These are phyloP conservation scores for Tachina fera DNA, from an alignment of 2,888 invertebrate species.

Conservation along the genomic window DNA sequence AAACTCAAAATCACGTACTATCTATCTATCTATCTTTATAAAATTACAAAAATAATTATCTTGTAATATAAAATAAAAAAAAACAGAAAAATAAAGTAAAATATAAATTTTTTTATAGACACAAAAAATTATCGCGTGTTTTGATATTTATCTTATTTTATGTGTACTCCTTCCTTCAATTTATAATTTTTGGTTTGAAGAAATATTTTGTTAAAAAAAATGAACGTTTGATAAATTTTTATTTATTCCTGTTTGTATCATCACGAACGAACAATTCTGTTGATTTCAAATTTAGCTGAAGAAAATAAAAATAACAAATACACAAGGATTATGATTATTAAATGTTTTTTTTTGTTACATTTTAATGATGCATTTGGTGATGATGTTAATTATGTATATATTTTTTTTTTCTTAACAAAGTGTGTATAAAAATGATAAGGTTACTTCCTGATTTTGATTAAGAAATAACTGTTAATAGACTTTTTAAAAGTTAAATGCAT, in stretches of 20 bases:
- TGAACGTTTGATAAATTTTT: neutral
- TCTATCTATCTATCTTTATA: conserved; percentile 28
- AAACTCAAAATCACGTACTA: conserved; percentile 54
- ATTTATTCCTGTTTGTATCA: neutral
- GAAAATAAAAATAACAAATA: conserved; percentile 55
- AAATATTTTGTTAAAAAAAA: neutral
- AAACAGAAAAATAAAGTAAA: conserved; percentile 32
- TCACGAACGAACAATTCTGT: conserved; percentile 9
- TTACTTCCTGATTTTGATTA: neutral
- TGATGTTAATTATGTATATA: conserved; percentile 76
- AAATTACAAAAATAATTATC: conserved; percentile 57
- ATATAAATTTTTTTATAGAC: conserved; percentile 27
- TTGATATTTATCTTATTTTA: conserved; percentile 34
- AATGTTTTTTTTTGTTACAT: neutral
- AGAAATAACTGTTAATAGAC: neutral
- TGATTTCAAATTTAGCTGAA: conserved; percentile 42
- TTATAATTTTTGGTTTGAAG: neutral
- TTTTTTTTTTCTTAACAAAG: conserved; percentile 36
- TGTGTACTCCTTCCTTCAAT: neutral
- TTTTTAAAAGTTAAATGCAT: too few species aligned
- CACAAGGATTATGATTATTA: conserved; percentile 51
- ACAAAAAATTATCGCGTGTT: conserved; percentile 28
- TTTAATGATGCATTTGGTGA: conserved; percentile 37
- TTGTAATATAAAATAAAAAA: conserved; percentile 28
- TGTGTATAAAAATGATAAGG: neutral